A percentile compares a stretch with the other conserved stretches of the same genome.
Conservation (phyloP, 2,888 invertebrate species). For the Caenorhabditis zanzibari region DNA sequence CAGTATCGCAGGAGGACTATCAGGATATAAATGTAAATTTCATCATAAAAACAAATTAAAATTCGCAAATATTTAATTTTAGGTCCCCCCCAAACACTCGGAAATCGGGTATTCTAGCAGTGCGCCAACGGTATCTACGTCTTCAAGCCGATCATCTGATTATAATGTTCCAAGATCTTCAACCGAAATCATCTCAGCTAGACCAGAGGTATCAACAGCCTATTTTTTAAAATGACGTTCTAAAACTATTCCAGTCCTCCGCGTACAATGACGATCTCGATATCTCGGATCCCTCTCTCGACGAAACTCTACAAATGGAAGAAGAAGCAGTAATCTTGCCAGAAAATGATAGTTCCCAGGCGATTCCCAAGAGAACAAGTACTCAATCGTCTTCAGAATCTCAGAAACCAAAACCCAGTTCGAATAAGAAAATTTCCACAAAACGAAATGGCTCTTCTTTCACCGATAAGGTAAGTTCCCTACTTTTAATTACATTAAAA, state of each 20-base stretch:
- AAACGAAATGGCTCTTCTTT: background rate
- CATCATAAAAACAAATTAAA: background rate
- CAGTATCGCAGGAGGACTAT: background rate
- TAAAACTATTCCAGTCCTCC: background rate
- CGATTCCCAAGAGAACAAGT: background rate
- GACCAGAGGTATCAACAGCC: background rate
- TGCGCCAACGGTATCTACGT: background rate
- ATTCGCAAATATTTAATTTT: background rate
- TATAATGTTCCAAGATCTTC: background rate
- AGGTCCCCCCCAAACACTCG: background rate
- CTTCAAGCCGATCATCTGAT: constrained; percentile 8
- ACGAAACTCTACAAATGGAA: constrained; percentile 4
- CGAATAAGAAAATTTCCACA: background rate
- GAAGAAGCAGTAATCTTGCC: background rate
- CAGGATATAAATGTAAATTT: background rate
- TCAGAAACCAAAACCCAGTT: background rate
- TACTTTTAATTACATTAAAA: too few relatives aligned
- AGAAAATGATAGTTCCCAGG: background rate
- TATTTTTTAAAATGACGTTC: background rate
- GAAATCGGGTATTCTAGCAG: constrained; percentile 24
- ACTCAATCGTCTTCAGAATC: background rate
- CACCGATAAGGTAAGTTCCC: background rate
- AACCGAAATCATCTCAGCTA: background rate
- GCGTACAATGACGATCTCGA: background rate
- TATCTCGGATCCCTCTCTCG: background rate